A percentile compares a stretch with the other conserved stretches of the same genome.
These are phyloP conservation scores for Stenoptilia bipunctidactyla DNA, from an alignment of 2,888 invertebrate genomes.

Conservation along the genomic window DNA sequence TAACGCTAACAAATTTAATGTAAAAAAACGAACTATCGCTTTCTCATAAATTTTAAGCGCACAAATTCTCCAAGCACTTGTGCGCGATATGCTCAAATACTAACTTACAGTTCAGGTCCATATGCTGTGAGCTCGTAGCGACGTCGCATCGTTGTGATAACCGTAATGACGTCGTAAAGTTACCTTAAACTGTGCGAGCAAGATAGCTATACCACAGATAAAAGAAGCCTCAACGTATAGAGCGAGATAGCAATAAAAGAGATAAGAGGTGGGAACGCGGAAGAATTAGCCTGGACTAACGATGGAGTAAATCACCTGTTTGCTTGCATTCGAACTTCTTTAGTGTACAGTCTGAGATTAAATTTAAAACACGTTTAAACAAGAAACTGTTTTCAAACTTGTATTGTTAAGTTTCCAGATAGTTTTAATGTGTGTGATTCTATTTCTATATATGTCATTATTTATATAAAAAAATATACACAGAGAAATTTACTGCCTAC, in stretches of 20 bases:
- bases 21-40: too few relatives aligned
- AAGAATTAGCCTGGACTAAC: slow-evolving; percentile 59
- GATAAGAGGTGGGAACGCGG: slow-evolving; percentile 55
- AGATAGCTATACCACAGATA: slow-evolving; percentile 40
- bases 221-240: slow-evolving; percentile 15
- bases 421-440: too few relatives aligned
- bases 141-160: slow-evolving; percentile 38
- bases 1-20: too few relatives aligned
- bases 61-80: too few relatives aligned
- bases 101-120: slow-evolving; percentile 6
- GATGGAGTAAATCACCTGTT: slow-evolving; percentile 58
- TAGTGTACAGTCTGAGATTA: slow-evolving; percentile 33
- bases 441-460: too few relatives aligned
- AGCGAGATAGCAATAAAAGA: slow-evolving; percentile 36
- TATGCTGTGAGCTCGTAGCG: slow-evolving; percentile 28
- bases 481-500: too few relatives aligned
- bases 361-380: slow-evolving; percentile 40
- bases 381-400: too few relatives aligned
- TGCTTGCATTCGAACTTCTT: slow-evolving; percentile 30
- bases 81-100: too few relatives aligned
- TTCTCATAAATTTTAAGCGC: too few relatives aligned
- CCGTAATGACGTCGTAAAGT: slow-evolving; percentile 63
- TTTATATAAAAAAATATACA: too few relatives aligned
- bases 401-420: too few relatives aligned
- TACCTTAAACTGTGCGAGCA: slow-evolving; percentile 32